Evolutionary conservation across 1,140 invertebrate species (phyloP).

Genomic region (Nasonia longicornis): DNA sequence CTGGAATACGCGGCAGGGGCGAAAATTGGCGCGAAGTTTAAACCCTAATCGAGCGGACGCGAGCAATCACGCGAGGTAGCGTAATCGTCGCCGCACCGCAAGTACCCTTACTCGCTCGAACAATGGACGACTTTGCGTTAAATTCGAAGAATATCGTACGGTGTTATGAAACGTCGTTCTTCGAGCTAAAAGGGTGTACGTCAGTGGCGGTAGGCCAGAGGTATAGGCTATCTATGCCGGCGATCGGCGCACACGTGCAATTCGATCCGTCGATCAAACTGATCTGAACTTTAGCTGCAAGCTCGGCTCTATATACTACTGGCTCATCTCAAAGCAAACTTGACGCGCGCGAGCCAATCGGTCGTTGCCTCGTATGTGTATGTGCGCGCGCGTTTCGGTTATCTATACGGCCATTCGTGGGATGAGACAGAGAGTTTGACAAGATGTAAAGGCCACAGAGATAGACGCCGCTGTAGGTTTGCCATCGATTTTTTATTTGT

Average conservation of each 20-base stretch:
- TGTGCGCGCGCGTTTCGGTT: background rate
- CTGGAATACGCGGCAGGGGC: background rate
- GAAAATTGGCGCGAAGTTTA: background rate
- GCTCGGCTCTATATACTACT: background rate
- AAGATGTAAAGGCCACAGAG: no score
- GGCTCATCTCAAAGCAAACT: slow-evolving; percentile 29
- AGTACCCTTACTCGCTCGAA: background rate
- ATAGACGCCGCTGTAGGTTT: no score
- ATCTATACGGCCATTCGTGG: background rate
- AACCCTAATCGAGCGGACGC: background rate
- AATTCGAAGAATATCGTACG: background rate
- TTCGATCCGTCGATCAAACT: slow-evolving; percentile 28
- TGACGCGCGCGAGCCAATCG: background rate
- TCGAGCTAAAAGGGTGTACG: no score
- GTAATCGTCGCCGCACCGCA: background rate
- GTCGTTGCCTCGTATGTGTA: background rate
- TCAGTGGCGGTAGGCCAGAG: background rate
- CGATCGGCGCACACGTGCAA: background rate
- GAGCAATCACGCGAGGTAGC: background rate
- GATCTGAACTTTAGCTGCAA: background rate
- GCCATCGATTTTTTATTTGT: no score
- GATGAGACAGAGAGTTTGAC: no score
- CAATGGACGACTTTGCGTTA: background rate
- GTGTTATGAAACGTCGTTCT: background rate
- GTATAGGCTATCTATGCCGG: background rate